A percentile compares a stretch with the other conserved stretches of the same genome.
These are phyloP conservation scores for Brachionus calyciflorus DNA, from an alignment of 1,140 invertebrate genomes.

Conservation along the genomic window DNA sequence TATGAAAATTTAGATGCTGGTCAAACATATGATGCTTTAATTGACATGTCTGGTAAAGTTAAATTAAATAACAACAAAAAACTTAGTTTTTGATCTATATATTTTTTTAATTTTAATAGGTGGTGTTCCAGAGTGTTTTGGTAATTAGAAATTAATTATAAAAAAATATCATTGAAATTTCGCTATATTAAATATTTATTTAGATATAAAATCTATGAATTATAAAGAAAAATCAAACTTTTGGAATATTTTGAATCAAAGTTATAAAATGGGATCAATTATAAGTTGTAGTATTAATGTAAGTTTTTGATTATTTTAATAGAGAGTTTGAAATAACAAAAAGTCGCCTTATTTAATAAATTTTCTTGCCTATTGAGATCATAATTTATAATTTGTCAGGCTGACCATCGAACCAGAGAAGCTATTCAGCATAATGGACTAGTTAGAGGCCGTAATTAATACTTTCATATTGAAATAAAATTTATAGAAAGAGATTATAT, in stretches of 20 bases:
- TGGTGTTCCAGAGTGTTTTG: neutral
- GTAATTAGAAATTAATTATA: neutral
- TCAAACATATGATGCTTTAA: slow-evolving; percentile 56
- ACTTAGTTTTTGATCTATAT: slow-evolving; percentile 50
- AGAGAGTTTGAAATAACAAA: too few species aligned
- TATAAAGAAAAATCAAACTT: neutral
- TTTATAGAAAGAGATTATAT: neutral
- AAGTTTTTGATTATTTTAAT: neutral
- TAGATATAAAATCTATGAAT: slow-evolving; percentile 46
- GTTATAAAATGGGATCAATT: neutral
- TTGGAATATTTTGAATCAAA: slow-evolving; percentile 20
- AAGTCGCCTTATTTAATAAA: too few species aligned
- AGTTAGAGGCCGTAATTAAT: slow-evolving; percentile 11
- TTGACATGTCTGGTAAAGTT: slow-evolving; percentile 53
- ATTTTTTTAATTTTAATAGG: neutral
- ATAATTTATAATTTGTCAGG: neutral
- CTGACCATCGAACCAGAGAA: slow-evolving; percentile 12
- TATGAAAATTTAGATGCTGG: slow-evolving; percentile 56
- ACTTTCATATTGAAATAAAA: neutral
- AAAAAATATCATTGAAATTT: slow-evolving; percentile 47
- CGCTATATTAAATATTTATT: neutral
- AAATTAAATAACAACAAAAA: slow-evolving; percentile 52
- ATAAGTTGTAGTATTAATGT: slow-evolving; percentile 33
- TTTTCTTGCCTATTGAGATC: too few species aligned
- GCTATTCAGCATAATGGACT: slow-evolving; percentile 21